These are phyloP conservation scores for Microdon myrmicae DNA, from an alignment of 2,888 invertebrate species.

Conservation along the genomic window DNA sequence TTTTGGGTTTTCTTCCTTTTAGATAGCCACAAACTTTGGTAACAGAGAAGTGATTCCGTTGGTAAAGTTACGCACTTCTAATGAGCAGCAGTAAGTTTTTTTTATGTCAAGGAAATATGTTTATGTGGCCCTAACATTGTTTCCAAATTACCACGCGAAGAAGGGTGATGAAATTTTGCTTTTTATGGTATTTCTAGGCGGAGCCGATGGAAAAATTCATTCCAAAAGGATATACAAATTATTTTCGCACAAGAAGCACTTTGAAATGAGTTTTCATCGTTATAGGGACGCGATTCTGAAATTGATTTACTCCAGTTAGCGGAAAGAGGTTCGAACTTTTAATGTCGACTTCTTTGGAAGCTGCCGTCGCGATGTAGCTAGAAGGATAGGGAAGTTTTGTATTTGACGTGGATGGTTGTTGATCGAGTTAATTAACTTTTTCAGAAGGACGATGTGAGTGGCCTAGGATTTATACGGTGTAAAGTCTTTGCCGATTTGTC, in stretches of 20 bases:
- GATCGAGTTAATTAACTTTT: constrained; percentile 29
- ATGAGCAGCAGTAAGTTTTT: constrained; percentile 12
- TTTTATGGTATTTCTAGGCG: constrained; percentile 26
- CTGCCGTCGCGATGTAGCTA: no score
- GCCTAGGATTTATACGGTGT: no score
- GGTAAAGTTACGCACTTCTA: constrained; percentile 7
- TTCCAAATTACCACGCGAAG: constrained; percentile 33
- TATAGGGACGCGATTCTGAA: constrained; percentile 7
- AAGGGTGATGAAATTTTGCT: constrained; percentile 45
- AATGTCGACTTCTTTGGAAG: constrained; percentile 12
- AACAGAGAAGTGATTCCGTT: constrained; percentile 6
- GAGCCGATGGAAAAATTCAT: constrained; percentile 3
- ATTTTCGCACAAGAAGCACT: constrained; percentile 19
- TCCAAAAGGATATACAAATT: constrained; percentile 24
- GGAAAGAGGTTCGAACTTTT: constrained; percentile 21
- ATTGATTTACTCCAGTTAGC: constrained; percentile 28
- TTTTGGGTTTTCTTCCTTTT: constrained; percentile 9
- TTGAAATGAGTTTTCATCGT: constrained; percentile 27
- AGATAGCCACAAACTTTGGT: not conserved
- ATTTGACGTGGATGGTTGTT: constrained; percentile 2
- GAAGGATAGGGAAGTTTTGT: not conserved
- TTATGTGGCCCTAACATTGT: constrained; percentile 43
- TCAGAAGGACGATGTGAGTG: no score
- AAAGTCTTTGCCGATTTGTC: no score
- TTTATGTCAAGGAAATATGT: constrained; percentile 28